These are phyloP conservation scores for Acrocephalus kingi DNA, from an alignment of 2,113 vertebrate genomes.

Conservation along the genomic window DNA sequence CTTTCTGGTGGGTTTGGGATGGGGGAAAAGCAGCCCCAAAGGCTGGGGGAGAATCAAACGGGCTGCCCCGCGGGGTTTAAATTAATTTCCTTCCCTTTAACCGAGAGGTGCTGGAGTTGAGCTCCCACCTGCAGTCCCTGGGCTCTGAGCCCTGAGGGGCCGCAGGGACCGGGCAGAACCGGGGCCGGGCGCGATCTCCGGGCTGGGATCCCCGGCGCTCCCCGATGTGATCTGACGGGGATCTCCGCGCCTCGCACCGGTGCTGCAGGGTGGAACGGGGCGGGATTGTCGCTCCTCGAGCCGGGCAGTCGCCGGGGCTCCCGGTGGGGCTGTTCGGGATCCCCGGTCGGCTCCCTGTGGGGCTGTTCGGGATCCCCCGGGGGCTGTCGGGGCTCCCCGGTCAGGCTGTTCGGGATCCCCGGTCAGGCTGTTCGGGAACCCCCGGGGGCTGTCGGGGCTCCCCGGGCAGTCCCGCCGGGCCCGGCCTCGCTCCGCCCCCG, in stretches of 20 bases:
- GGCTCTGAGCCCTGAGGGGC: not conserved
- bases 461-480: too few species aligned
- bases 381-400: too few species aligned
- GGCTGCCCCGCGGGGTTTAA: fast-evolving
- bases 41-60: fast-evolving
- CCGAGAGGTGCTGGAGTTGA: fast-evolving
- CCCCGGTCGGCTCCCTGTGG: too few species aligned
- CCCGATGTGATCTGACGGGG: not conserved
- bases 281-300: not conserved
- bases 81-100: fast-evolving
- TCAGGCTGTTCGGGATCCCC: not conserved
- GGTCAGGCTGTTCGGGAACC: not conserved
- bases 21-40: not conserved
- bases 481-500: too few species aligned
- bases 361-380: not conserved
- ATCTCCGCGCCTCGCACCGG: not conserved
- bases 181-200: not conserved
- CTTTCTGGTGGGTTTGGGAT: fast-evolving
- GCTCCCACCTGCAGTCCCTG: fast-evolving
- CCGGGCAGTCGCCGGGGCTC: too few species aligned
- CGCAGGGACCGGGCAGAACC: not conserved
- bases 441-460: not conserved
- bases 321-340: too few species aligned
- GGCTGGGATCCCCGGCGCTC: too few species aligned
- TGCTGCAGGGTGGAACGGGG: not conserved